Conservation (phyloP, 2,113 vertebrate species). For the Xyliphius kryptos region DNA sequence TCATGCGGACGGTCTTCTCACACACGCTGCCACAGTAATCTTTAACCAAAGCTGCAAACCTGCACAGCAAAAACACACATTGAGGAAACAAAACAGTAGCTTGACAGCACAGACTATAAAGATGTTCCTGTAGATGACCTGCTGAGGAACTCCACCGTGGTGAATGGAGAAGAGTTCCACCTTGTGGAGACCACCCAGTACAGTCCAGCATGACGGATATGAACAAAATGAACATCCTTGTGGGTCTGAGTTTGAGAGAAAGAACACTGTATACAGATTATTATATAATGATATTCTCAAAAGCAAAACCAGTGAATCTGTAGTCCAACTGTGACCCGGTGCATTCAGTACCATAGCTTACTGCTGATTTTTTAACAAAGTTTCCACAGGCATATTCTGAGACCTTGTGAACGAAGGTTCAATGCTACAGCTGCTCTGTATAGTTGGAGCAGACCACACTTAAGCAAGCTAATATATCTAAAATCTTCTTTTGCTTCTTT, state of each 20-base stretch:
- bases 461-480: too few species aligned
- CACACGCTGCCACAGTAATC: conserved; percentile 79
- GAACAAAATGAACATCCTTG: conserved; percentile 70
- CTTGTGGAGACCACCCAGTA: conserved; percentile 75
- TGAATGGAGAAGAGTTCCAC: conserved; percentile 70
- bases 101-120: neutral
- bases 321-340: too few species aligned
- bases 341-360: too few species aligned
- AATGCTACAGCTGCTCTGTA: too few species aligned
- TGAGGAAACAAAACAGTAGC: neutral
- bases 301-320: neutral
- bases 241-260: conserved; percentile 53
- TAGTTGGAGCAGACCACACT: too few species aligned
- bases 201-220: conserved; percentile 75
- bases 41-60: conserved; percentile 70
- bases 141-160: conserved; percentile 76
- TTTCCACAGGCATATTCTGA: too few species aligned
- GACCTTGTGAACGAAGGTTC: too few species aligned
- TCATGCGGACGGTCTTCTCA: conserved; percentile 74
- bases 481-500: too few species aligned
- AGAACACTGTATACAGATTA: neutral
- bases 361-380: too few species aligned
- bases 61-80: conserved; percentile 36
- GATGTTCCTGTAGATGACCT: conserved; percentile 53
- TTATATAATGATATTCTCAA: neutral